Percentiles rank a stretch among this genome's conserved stretches.
Conservation (phyloP, 2,888 invertebrate genomes). For the Caenorhabditis drosophilae region DNA sequence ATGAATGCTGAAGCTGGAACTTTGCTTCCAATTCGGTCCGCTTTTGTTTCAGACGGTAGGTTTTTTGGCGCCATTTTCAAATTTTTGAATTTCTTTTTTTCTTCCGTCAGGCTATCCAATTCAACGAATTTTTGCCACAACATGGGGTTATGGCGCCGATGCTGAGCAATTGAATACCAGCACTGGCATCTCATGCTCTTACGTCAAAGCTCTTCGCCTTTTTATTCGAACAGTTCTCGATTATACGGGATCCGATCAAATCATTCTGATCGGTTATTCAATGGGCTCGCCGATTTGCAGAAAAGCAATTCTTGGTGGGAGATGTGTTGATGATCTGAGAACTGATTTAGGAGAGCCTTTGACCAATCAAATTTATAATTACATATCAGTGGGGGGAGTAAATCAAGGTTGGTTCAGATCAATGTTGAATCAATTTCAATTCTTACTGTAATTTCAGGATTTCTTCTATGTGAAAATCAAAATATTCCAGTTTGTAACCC, state of each 20-base stretch:
- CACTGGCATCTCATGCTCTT: background rate
- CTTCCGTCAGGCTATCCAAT: background rate
- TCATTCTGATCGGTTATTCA: constrained; percentile 62
- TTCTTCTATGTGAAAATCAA: too few relatives aligned
- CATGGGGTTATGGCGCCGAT: constrained; percentile 6
- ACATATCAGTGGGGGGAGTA: constrained; percentile 52
- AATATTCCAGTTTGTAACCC: constrained; percentile 57
- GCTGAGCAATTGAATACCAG: background rate
- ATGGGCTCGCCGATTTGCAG: constrained; percentile 61
- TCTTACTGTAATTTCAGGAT: too few relatives aligned
- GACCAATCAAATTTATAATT: constrained; percentile 54
- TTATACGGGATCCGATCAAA: constrained; percentile 23
- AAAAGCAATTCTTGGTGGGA: constrained; percentile 53
- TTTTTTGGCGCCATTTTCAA: background rate
- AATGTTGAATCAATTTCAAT: too few relatives aligned
- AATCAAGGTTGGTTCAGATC: constrained; percentile 60
- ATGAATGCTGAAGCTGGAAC: constrained; percentile 2
- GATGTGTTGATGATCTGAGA: constrained; percentile 41
- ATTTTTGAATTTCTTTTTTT: background rate
- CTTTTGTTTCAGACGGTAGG: background rate
- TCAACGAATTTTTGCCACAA: constrained; percentile 5
- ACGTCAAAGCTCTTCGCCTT: background rate
- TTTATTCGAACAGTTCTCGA: constrained; percentile 1
- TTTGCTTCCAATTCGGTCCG: background rate
- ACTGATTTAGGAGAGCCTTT: constrained; percentile 56